phyloP scores from a whole-genome alignment of 1,140 invertebrate species.

The Drosophila dunni region DNA sequence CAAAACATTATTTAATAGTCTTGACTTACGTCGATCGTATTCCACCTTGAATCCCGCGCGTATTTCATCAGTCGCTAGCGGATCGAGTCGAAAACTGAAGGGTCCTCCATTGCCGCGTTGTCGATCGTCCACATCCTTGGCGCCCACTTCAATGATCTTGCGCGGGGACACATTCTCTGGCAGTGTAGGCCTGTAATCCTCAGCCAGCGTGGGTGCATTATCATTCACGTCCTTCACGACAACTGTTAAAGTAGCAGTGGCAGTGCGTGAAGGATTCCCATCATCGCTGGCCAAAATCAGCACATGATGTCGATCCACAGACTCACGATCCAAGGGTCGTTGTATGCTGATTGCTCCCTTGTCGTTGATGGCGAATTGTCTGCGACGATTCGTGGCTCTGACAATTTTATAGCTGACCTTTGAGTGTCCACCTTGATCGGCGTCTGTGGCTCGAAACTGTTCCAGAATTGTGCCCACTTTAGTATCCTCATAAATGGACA shows the following conservation, averaged over 20 bases:
- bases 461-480: slow-evolving; percentile 87
- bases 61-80: slow-evolving; percentile 87
- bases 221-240: slow-evolving; percentile 90
- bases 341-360: slow-evolving; percentile 88
- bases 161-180: slow-evolving; percentile 87
- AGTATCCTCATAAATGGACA: slow-evolving; percentile 88
- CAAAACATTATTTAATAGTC: background rate
- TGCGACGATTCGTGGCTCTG: slow-evolving; percentile 86
- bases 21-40: slow-evolving; percentile 86
- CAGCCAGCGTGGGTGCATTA: slow-evolving; percentile 86
- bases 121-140: slow-evolving; percentile 88
- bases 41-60: slow-evolving; percentile 87
- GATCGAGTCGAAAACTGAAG: slow-evolving; percentile 88
- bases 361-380: slow-evolving; percentile 87
- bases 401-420: slow-evolving; percentile 87
- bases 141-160: slow-evolving; percentile 88
- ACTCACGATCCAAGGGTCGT: slow-evolving; percentile 86
- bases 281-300: slow-evolving; percentile 88
- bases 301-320: slow-evolving; percentile 86
- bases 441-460: slow-evolving; percentile 88
- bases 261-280: slow-evolving; percentile 87
- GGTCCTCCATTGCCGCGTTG: slow-evolving; percentile 88
- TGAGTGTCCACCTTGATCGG: slow-evolving; percentile 87
- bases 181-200: slow-evolving; percentile 88
- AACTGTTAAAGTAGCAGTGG: slow-evolving; percentile 88